phyloP scores from a whole-genome alignment of 1,140 invertebrate species.

The Temnothorax longispinosus region DNA sequence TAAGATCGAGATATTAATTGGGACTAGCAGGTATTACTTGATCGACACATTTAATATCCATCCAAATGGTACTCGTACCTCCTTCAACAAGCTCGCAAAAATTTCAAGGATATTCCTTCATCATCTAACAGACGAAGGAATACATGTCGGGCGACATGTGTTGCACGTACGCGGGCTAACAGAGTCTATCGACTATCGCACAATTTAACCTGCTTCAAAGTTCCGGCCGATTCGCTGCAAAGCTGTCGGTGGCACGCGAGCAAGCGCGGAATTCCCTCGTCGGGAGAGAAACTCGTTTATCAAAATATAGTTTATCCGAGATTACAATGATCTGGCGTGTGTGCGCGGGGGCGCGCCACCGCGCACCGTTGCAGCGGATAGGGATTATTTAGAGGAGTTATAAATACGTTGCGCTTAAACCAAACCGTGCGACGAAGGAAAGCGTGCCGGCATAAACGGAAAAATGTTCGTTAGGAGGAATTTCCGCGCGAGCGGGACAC shows the following conservation, averaged over 20 bases:
- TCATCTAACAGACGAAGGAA: conserved; percentile 5
- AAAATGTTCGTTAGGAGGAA: conserved; percentile 56
- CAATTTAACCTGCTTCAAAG: conserved; percentile 62
- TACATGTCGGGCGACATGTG: conserved; percentile 44
- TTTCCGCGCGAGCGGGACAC: background rate
- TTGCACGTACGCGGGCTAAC: conserved; percentile 50
- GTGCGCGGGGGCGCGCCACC: background rate
- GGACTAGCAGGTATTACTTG: background rate
- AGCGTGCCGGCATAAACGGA: conserved; percentile 51
- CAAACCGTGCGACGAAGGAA: conserved; percentile 48
- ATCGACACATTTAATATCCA: too few species aligned
- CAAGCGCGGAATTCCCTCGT: conserved; percentile 37
- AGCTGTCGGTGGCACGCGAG: conserved; percentile 51
- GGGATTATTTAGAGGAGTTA: conserved; percentile 67
- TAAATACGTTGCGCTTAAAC: conserved; percentile 66
- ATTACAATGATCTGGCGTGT: conserved; percentile 63
- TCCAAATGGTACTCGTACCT: too few species aligned
- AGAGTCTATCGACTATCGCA: conserved; percentile 46
- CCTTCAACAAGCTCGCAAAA: background rate
- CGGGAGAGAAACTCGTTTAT: conserved; percentile 49
- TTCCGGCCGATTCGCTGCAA: conserved; percentile 57
- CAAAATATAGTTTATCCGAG: conserved; percentile 65
- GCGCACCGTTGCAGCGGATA: conserved; percentile 17
- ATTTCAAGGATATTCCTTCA: conserved; percentile 12
- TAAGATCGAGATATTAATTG: background rate